A percentile compares a stretch with the other conserved stretches of the same genome.
Evolutionary conservation across 2,113 vertebrate species (phyloP).

Genomic region (Nycticebus coucang): DNA sequence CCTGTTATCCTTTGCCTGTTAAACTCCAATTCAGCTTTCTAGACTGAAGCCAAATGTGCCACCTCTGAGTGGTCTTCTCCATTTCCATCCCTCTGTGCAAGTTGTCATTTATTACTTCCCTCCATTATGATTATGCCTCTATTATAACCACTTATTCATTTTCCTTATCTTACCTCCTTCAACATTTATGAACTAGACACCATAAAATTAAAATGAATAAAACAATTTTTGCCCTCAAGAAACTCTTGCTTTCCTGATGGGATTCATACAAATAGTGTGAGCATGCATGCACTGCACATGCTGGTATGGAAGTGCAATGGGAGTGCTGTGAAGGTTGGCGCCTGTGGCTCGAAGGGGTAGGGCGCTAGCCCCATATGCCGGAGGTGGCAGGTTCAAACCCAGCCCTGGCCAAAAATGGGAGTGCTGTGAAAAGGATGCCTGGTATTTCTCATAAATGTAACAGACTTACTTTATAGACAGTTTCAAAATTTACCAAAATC

Average conservation of each 20-base stretch:
- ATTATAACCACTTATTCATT: neutral
- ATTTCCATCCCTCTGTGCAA: neutral
- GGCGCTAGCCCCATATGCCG: too few species aligned
- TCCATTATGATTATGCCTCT: neutral
- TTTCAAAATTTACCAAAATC: neutral
- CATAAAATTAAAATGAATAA: constrained; percentile 35
- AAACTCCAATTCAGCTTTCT: neutral
- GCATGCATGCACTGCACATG: neutral
- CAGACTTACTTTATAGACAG: neutral
- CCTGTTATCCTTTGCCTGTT: neutral
- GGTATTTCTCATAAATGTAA: neutral
- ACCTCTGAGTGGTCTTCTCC: neutral
- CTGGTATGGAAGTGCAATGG: neutral
- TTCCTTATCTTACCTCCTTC: neutral
- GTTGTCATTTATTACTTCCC: constrained; percentile 33
- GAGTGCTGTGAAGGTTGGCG: neutral
- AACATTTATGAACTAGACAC: neutral
- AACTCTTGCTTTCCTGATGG: neutral
- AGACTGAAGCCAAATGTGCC: neutral
- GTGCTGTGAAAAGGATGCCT: neutral
- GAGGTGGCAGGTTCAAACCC: too few species aligned
- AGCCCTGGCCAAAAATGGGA: neutral
- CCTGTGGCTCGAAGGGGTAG: too few species aligned
- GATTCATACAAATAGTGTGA: neutral
- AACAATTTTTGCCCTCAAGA: neutral